Evolutionary conservation across 2,797 vertebrate species (phyloP).

Genomic region (Chlorospingus flavigularis): DNA sequence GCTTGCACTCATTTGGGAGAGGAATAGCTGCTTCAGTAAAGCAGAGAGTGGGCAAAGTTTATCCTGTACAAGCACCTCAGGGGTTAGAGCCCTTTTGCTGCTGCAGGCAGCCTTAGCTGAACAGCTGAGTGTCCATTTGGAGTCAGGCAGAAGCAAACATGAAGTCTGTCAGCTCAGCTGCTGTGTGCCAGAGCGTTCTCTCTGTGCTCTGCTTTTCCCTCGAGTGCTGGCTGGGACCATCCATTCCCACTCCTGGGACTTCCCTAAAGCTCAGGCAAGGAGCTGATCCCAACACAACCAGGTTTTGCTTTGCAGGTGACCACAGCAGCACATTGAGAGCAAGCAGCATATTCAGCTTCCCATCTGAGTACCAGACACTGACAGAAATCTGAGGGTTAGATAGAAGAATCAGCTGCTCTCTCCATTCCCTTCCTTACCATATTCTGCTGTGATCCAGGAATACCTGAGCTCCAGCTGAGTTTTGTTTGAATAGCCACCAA

Average conservation of each 20-base stretch:
- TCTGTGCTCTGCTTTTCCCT: background rate
- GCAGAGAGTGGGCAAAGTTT: background rate
- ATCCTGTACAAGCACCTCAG: background rate
- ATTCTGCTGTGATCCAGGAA: background rate
- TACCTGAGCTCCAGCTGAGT: background rate
- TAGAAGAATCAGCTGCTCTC: background rate
- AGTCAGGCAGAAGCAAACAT: background rate
- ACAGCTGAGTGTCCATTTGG: background rate
- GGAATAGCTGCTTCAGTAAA: background rate
- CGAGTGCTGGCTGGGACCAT: rapidly evolving
- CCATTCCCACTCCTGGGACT: background rate
- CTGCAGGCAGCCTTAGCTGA: background rate
- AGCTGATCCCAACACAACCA: background rate
- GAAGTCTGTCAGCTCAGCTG: background rate
- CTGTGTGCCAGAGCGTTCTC: background rate
- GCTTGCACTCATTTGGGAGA: background rate
- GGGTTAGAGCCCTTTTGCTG: background rate
- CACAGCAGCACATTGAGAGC: background rate
- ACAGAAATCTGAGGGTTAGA: background rate
- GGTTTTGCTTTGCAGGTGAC: background rate
- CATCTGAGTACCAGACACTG: background rate
- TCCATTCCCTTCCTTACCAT: background rate
- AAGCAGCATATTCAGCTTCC: background rate
- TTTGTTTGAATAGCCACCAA: background rate
- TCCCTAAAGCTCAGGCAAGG: background rate